These are phyloP conservation scores for Xylota segnis DNA, from an alignment of 2,888 invertebrate genomes.

Conservation along the genomic window DNA sequence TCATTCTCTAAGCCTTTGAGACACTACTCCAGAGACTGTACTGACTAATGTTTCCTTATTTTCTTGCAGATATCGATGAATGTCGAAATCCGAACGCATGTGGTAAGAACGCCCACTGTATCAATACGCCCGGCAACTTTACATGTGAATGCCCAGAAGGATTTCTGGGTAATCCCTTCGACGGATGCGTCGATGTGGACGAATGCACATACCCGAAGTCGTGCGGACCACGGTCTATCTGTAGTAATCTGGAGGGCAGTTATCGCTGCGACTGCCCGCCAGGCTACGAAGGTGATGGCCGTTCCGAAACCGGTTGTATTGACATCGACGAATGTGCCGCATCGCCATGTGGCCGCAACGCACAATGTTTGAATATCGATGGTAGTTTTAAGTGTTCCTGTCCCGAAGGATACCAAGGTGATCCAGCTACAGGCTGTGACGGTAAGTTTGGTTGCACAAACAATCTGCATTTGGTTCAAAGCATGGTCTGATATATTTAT, in stretches of 20 bases:
- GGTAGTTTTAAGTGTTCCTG: constrained; percentile 93
- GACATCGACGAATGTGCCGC: constrained; percentile 91
- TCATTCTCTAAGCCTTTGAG: neutral
- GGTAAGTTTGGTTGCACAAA: constrained; percentile 85
- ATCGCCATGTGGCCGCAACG: constrained; percentile 91
- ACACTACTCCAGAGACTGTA: neutral
- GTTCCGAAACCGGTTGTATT: constrained; percentile 88
- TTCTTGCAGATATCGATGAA: constrained; percentile 92
- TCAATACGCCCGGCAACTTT: constrained; percentile 94
- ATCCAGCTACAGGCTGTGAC: constrained; percentile 90
- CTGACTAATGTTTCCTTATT: neutral
- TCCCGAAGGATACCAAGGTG: constrained; percentile 92
- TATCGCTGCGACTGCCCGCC: constrained; percentile 93
- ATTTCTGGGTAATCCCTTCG: constrained; percentile 92
- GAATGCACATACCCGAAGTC: constrained; percentile 90
- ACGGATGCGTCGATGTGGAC: constrained; percentile 92
- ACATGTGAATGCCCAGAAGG: constrained; percentile 94
- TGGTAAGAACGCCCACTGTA: constrained; percentile 92
- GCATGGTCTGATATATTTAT: constrained; percentile 35
- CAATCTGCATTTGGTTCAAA: neutral
- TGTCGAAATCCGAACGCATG: constrained; percentile 93
- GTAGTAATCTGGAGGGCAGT: constrained; percentile 92
- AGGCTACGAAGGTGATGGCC: constrained; percentile 92
- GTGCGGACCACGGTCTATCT: constrained; percentile 92
- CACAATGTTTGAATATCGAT: constrained; percentile 91